These are phyloP conservation scores for Glaucidium brasilianum DNA, from an alignment of 2,113 vertebrate genomes.

Conservation along the genomic window DNA sequence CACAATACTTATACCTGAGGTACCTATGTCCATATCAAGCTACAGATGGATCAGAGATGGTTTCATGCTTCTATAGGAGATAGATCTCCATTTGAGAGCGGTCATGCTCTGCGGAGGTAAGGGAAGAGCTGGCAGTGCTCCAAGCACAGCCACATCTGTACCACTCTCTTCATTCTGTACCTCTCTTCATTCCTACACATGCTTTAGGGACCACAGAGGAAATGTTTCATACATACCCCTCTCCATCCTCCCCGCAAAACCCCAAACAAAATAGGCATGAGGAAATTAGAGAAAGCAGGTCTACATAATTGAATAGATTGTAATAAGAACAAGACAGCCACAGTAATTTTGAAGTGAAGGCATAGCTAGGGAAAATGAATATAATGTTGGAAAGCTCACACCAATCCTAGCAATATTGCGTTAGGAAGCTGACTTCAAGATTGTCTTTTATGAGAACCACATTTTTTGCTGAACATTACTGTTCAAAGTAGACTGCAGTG, in stretches of 20 bases:
- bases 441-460: background rate
- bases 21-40: rapidly evolving
- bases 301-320: background rate
- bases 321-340: background rate
- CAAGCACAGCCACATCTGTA: background rate
- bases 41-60: background rate
- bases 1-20: background rate
- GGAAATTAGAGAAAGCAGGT: background rate
- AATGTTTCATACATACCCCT: rapidly evolving
- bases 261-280: background rate
- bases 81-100: background rate
- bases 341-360: background rate
- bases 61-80: background rate
- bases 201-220: background rate
- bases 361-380: background rate
- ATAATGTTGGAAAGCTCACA: background rate
- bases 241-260: background rate
- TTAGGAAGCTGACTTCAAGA: background rate
- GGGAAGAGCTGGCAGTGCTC: background rate
- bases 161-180: background rate
- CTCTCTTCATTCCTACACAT: background rate
- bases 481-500: background rate
- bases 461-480: background rate
- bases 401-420: background rate
- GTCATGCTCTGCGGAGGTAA: rapidly evolving